Percentiles rank a stretch among this genome's conserved stretches.
These are phyloP conservation scores for Drosophila hawaiiensis DNA, from an alignment of 2,888 invertebrate genomes.

Conservation along the genomic window DNA sequence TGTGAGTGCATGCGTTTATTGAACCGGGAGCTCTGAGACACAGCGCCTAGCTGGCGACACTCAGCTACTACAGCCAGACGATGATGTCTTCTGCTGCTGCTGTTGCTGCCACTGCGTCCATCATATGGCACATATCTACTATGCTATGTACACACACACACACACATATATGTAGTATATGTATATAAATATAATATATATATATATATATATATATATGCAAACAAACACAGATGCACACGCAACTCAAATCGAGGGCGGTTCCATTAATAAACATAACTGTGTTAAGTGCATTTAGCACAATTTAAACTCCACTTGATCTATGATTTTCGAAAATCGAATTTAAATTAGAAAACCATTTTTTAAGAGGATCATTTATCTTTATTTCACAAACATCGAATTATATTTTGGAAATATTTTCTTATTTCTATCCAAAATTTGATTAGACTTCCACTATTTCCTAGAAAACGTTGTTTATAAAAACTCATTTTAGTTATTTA, in stretches of 20 bases:
- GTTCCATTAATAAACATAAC: constrained; percentile 38
- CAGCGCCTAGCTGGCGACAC: constrained; percentile 74
- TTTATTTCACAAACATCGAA: too few species aligned
- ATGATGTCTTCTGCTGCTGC: constrained; percentile 23
- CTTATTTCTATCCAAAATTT: neutral
- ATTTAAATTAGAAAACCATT: neutral
- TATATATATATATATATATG: constrained; percentile 9
- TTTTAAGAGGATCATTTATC: neutral
- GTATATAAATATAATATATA: neutral
- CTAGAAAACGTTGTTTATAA: neutral
- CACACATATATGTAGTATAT: constrained; percentile 15
- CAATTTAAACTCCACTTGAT: constrained; percentile 3
- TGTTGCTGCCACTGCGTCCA: constrained; percentile 36
- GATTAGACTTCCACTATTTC: neutral
- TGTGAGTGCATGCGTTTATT: constrained; percentile 60
- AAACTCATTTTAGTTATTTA: neutral
- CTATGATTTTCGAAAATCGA: neutral
- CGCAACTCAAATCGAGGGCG: constrained; percentile 44
- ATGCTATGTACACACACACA: constrained; percentile 34
- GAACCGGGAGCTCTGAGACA: constrained; percentile 61
- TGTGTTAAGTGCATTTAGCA: neutral
- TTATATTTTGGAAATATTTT: neutral
- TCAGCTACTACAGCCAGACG: constrained; percentile 53
- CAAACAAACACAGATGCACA: neutral
- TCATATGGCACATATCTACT: constrained; percentile 52